These are phyloP conservation scores for Calosoma granatense DNA, from an alignment of 1,140 invertebrate species.

Conservation along the genomic window DNA sequence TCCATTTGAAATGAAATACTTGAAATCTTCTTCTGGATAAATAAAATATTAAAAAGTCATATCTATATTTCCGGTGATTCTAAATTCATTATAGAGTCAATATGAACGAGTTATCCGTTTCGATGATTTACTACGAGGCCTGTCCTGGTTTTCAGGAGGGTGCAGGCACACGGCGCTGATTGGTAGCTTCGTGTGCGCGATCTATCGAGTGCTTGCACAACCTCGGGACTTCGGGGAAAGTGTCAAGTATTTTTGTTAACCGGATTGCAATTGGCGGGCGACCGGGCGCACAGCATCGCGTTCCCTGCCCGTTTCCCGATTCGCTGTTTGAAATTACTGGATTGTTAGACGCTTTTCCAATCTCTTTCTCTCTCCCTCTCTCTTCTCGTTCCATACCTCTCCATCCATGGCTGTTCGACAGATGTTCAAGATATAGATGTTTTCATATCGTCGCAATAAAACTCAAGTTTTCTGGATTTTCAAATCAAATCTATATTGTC, in stretches of 20 bases:
- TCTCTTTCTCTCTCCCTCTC: neutral
- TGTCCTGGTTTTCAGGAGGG: neutral
- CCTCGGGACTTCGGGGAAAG: neutral
- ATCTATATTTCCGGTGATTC: too few species aligned
- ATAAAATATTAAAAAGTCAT: too few species aligned
- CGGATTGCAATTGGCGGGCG: neutral
- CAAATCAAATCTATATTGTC: neutral
- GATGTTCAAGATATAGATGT: neutral
- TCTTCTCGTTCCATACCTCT: neutral
- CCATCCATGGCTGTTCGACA: neutral
- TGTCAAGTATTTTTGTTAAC: conserved; percentile 6
- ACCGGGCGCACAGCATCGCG: neutral
- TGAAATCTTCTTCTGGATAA: too few species aligned
- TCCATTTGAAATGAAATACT: too few species aligned
- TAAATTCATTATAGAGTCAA: too few species aligned
- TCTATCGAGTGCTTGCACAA: neutral
- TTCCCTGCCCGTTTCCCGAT: neutral
- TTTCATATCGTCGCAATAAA: neutral
- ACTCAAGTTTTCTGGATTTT: neutral
- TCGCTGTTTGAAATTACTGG: neutral
- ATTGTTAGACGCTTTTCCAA: neutral
- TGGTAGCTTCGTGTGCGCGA: neutral
- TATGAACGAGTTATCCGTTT: too few species aligned
- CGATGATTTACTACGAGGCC: too few species aligned
- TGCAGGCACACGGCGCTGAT: neutral